Evolutionary conservation across 2,888 invertebrate genomes (phyloP).

Genomic region (Plebejus melissa): DNA sequence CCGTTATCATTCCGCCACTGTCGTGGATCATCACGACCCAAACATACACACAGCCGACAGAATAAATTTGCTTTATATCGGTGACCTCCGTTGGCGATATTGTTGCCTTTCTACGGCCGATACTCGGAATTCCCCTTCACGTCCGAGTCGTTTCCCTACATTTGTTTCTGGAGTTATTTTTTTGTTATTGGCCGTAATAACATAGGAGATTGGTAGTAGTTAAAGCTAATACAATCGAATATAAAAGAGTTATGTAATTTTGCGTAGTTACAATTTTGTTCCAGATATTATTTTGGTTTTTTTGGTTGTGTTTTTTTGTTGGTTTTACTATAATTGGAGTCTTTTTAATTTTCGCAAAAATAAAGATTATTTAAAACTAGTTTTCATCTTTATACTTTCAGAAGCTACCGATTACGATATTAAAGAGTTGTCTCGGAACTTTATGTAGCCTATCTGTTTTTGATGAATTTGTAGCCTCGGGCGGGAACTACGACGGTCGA

Average conservation of each 20-base stretch:
- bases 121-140: constrained; percentile 56
- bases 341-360: too few species aligned
- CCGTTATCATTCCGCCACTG: constrained; percentile 75
- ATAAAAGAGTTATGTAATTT: constrained; percentile 37
- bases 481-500: constrained; percentile 2
- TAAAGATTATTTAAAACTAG: too few species aligned
- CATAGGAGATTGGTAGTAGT: constrained; percentile 52
- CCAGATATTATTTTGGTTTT: neutral
- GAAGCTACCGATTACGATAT: constrained; percentile 5
- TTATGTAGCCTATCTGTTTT: neutral
- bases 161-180: constrained; percentile 55
- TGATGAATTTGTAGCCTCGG: constrained; percentile 20
- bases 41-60: constrained; percentile 67
- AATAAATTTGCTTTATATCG: constrained; percentile 76
- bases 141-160: constrained; percentile 45
- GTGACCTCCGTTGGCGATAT: constrained; percentile 75
- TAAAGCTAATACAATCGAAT: constrained; percentile 44
- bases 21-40: constrained; percentile 76
- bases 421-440: neutral
- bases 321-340: neutral
- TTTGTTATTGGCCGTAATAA: constrained; percentile 49
- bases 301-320: neutral
- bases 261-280: constrained; percentile 32
- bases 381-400: neutral
- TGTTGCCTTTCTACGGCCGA: constrained; percentile 65